Percentiles rank a stretch among this genome's conserved stretches.
phyloP scores from a whole-genome alignment of 2,888 invertebrate genomes.

The Oligia latruncula region DNA sequence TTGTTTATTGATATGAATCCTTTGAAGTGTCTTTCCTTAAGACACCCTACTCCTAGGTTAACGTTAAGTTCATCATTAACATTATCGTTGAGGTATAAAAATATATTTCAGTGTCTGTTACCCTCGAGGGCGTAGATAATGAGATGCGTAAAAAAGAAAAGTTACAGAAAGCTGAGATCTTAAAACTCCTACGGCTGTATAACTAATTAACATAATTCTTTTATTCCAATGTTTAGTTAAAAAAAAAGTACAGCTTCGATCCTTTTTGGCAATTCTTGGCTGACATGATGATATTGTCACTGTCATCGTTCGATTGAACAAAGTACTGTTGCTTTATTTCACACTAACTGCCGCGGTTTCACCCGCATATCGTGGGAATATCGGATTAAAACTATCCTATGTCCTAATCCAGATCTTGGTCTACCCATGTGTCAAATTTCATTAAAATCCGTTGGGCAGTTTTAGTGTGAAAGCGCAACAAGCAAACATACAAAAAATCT shows the following conservation, averaged over 20 bases:
- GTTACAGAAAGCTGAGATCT: constrained; percentile 15
- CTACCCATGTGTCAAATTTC: background rate
- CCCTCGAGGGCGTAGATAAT: constrained; percentile 7
- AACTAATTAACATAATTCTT: constrained; percentile 22
- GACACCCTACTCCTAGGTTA: constrained; percentile 1
- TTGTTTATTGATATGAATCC: constrained; percentile 12
- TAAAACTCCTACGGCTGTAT: background rate
- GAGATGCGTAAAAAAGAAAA: constrained; percentile 33
- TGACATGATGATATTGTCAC: background rate
- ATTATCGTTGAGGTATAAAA: constrained; percentile 28
- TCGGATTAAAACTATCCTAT: background rate
- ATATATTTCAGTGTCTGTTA: constrained; percentile 11
- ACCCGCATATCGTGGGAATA: background rate
- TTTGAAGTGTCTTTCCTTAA: constrained; percentile 11
- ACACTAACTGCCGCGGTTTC: background rate
- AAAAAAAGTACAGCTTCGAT: background rate
- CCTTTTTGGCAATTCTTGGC: background rate
- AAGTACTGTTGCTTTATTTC: background rate
- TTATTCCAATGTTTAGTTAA: constrained; percentile 4
- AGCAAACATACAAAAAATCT: background rate
- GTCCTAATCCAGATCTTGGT: background rate
- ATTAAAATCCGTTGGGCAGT: background rate
- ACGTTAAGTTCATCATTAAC: constrained; percentile 9
- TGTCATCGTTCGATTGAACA: background rate
- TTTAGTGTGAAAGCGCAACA: background rate